Evolutionary conservation across 2,113 vertebrate species (phyloP).

Genomic region (Dasyprocta punctata): DNA sequence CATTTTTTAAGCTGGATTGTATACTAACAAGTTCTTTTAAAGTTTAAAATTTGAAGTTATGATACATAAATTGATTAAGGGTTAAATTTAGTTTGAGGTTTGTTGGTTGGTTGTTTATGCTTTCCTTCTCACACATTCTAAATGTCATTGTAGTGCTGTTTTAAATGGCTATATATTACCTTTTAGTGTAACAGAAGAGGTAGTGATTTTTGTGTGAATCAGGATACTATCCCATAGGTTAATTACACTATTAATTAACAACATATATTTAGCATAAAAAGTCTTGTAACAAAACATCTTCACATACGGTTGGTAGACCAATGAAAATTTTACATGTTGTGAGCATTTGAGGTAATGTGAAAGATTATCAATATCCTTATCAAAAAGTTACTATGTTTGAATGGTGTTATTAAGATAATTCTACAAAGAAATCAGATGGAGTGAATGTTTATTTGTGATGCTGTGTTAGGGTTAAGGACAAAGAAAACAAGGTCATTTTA

Average conservation of each 20-base stretch:
- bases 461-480: not conserved
- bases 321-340: not conserved
- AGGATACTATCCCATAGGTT: not conserved
- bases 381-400: constrained; percentile 26
- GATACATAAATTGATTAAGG: not conserved
- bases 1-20: constrained; percentile 27
- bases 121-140: constrained; percentile 4
- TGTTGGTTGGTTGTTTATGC: not conserved
- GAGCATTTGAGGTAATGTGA: not conserved
- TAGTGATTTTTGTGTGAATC: not conserved
- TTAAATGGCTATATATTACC: not conserved
- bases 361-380: constrained; percentile 29
- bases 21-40: constrained; percentile 48
- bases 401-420: constrained; percentile 4
- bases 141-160: not conserved
- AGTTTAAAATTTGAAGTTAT: constrained; percentile 43
- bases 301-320: not conserved
- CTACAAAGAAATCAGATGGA: not conserved
- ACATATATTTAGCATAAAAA: not conserved
- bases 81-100: constrained; percentile 46
- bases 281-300: not conserved
- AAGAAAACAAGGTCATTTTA: constrained; percentile 22
- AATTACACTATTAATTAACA: constrained; percentile 1
- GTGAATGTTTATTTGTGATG: constrained; percentile 15
- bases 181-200: not conserved